Evolutionary conservation across 2,113 vertebrate species (phyloP).

Genomic region (Chaetodon trifascialis): DNA sequence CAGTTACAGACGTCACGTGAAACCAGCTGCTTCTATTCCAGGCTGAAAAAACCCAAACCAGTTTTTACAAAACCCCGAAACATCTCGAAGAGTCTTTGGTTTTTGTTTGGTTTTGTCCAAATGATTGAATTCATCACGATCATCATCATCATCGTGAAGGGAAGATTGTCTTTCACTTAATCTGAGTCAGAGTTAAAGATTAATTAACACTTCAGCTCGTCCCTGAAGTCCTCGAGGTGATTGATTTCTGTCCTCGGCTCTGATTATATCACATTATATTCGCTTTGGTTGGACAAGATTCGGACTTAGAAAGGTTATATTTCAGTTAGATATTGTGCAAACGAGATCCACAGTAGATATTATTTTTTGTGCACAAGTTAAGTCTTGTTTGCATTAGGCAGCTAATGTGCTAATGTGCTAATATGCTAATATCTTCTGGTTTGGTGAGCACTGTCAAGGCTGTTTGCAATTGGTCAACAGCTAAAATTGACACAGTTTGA

Average conservation of each 20-base stretch:
- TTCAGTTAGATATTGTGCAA: background rate
- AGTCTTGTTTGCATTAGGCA: background rate
- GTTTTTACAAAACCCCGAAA: background rate
- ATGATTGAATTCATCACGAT: background rate
- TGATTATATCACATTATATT: background rate
- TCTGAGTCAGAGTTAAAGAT: no score
- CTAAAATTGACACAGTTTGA: fast-evolving
- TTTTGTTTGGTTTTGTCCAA: background rate
- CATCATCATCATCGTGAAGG: background rate
- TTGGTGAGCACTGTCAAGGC: background rate
- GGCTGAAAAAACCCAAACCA: no score
- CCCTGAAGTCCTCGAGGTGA: background rate
- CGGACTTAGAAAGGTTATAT: background rate
- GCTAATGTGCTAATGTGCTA: no score
- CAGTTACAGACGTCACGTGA: background rate
- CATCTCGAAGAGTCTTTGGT: background rate
- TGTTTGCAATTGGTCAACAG: background rate
- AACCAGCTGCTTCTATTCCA: background rate
- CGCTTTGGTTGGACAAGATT: no score
- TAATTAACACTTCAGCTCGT: no score
- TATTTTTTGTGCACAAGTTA: background rate
- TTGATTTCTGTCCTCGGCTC: background rate
- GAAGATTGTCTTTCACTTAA: background rate
- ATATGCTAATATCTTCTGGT: background rate
- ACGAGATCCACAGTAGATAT: background rate